phyloP scores from a whole-genome alignment of 2,888 invertebrate genomes.

The Acrocyrtus sp. region DNA sequence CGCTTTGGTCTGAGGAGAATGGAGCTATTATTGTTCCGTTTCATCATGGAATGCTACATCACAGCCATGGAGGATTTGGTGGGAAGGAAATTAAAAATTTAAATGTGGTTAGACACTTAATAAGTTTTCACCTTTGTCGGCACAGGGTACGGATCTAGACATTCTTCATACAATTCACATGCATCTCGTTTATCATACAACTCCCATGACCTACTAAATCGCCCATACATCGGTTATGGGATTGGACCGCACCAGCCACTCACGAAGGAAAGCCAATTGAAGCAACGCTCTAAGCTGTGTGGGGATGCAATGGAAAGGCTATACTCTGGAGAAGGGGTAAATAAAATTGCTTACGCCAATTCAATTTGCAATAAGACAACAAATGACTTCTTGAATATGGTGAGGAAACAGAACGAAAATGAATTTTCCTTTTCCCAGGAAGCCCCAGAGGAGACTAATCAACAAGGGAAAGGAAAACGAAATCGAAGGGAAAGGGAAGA shows the following conservation, averaged over 20 bases:
- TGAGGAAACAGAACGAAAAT: too few species aligned
- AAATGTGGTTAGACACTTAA: background rate
- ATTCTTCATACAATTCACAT: conserved; percentile 95
- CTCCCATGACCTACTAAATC: conserved; percentile 89
- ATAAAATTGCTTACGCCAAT: too few species aligned
- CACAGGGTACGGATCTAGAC: conserved; percentile 80
- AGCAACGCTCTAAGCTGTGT: conserved; percentile 67
- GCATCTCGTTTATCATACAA: conserved; percentile 93
- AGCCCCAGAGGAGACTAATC: conserved; percentile 47
- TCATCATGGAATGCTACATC: conserved; percentile 34
- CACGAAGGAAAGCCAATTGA: conserved; percentile 87
- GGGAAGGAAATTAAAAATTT: background rate
- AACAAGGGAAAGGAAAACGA: conserved; percentile 47
- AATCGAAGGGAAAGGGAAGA: conserved; percentile 51
- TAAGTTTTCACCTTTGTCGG: conserved; percentile 80
- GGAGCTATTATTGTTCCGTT: conserved; percentile 80
- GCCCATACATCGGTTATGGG: conserved; percentile 66
- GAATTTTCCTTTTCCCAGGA: conserved; percentile 30
- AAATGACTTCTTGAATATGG: too few species aligned
- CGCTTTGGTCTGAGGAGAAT: conserved; percentile 93
- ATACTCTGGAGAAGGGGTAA: conserved; percentile 3
- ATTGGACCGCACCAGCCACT: conserved; percentile 70
- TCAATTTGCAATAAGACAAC: too few species aligned
- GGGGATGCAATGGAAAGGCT: conserved; percentile 49
- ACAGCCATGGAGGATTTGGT: conserved; percentile 38